These are phyloP conservation scores for Hyposoter didymator DNA, from an alignment of 2,888 invertebrate genomes.

Conservation along the genomic window DNA sequence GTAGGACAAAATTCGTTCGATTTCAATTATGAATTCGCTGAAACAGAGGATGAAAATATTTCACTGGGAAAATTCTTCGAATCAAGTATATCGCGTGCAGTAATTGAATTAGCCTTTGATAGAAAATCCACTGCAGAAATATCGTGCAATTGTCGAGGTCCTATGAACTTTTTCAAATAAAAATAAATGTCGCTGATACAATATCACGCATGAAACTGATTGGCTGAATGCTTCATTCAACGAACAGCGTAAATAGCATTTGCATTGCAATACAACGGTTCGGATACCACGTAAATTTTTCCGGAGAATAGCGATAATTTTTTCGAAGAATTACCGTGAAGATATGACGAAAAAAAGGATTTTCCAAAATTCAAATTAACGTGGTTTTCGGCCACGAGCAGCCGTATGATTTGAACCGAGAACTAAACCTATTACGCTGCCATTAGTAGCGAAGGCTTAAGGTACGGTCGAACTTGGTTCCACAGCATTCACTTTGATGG, in stretches of 20 bases:
- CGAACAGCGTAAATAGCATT: not conserved
- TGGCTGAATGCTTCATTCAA: not conserved
- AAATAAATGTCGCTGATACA: not conserved
- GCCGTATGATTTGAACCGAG: slow-evolving; percentile 7
- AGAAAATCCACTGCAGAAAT: not conserved
- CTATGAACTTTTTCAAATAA: not conserved
- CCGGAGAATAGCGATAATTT: not conserved
- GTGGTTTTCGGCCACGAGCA: not conserved
- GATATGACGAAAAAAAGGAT: not conserved
- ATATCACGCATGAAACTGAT: no score
- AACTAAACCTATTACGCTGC: slow-evolving; percentile 23
- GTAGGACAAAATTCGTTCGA: no score
- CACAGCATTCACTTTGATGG: slow-evolving; percentile 46
- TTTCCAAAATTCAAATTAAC: not conserved
- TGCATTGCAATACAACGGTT: not conserved
- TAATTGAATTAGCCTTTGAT: not conserved
- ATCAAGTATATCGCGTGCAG: not conserved
- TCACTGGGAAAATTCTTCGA: not conserved
- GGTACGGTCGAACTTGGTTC: slow-evolving; percentile 40
- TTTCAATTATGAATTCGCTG: no score
- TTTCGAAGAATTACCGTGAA: not conserved
- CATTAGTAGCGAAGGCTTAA: slow-evolving; percentile 52
- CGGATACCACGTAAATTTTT: not conserved
- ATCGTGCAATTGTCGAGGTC: not conserved
- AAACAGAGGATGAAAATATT: not conserved